Conservation (phyloP, 2,888 invertebrate species). For the Drosophila flavopinicola region DNA sequence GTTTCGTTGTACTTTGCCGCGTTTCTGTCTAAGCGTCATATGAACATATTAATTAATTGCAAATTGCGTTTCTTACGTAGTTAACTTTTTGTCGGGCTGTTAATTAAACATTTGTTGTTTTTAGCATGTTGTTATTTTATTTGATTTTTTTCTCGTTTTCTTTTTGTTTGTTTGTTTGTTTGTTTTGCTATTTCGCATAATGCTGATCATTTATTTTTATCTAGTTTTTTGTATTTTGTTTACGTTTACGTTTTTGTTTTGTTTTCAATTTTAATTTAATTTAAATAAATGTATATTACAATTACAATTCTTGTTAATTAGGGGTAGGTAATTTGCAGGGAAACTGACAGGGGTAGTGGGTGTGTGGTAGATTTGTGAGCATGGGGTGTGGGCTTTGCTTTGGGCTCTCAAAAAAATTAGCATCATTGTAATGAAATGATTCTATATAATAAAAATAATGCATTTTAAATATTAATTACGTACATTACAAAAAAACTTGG, state of each 20-base stretch:
- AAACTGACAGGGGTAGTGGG: not conserved
- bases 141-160: conserved; percentile 41
- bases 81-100: conserved; percentile 51
- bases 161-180: conserved; percentile 28
- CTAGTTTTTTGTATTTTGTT: conserved; percentile 46
- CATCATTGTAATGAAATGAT: conserved; percentile 30
- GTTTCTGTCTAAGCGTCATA: conserved; percentile 45
- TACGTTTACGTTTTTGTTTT: conserved; percentile 41
- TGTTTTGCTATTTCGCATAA: conserved; percentile 47
- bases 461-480: conserved; percentile 60
- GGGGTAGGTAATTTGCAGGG: not conserved
- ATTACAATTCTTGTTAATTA: conserved; percentile 50
- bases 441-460: conserved; percentile 42
- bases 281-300: conserved; percentile 70
- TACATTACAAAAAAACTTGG: conserved; percentile 56
- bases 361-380: not conserved
- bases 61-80: conserved; percentile 18
- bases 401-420: conserved; percentile 21
- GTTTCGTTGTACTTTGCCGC: conserved; percentile 57
- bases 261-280: conserved; percentile 57
- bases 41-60: conserved; percentile 4
- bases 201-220: conserved; percentile 40
- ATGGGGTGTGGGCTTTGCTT: not conserved
- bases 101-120: conserved; percentile 48
- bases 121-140: conserved; percentile 36